Percentiles rank a stretch among this genome's conserved stretches.
phyloP scores from a whole-genome alignment of 64 coral and sea anemone genomes.

The Cladopsammia gracilis region DNA sequence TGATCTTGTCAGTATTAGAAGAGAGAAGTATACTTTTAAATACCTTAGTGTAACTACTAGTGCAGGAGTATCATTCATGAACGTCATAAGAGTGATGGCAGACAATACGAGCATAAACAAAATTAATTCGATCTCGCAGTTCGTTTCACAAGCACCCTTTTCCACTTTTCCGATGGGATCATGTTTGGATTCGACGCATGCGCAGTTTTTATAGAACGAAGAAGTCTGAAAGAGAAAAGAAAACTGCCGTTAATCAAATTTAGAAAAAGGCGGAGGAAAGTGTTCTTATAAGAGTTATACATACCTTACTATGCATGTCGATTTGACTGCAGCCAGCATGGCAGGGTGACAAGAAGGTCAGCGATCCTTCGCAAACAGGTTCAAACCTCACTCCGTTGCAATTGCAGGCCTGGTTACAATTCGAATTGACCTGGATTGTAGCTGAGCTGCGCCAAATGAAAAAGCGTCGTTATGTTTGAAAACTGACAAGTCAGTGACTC shows the following conservation, averaged over 20 bases:
- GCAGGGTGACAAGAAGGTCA: slow-evolving; percentile 25
- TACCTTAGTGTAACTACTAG: slow-evolving; percentile 19
- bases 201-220: background rate
- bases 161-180: background rate
- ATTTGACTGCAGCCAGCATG: slow-evolving; percentile 23
- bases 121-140: slow-evolving; percentile 2
- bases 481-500: no score
- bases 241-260: background rate
- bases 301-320: background rate
- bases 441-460: background rate
- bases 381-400: background rate
- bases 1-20: no score
- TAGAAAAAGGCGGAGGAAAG: no score
- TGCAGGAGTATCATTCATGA: background rate
- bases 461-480: no score
- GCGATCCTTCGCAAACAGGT: slow-evolving; percentile 14
- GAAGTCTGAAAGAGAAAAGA: background rate
- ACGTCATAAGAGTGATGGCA: background rate
- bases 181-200: background rate
- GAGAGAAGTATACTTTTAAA: background rate
- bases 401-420: slow-evolving; percentile 32
- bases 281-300: no score
- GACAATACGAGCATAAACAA: background rate
- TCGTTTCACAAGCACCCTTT: background rate
- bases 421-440: background rate